Evolutionary conservation across 1,140 invertebrate species (phyloP).

Genomic region (silkworm (Bombyx mori)): ASM3026992v2 NC_085129.1:10265501-10266000

Average conservation of each 20-base stretch:
- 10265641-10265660: constrained; percentile 20
- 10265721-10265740: constrained; percentile 35
- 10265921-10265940: too few species aligned
- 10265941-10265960: too few species aligned
- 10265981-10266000: constrained; percentile 29
- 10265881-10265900: too few species aligned
- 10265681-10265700: constrained; percentile 23
- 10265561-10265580: constrained; percentile 17
- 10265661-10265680: constrained; percentile 35
- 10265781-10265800: too few species aligned
- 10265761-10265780: not conserved
- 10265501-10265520: too few species aligned
- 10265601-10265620: constrained; percentile 23
- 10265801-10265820: too few species aligned
- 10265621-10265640: constrained; percentile 31
- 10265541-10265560: too few species aligned
- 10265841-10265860: too few species aligned
- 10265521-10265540: too few species aligned
- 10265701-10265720: constrained; percentile 27
- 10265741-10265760: not conserved
- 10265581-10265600: constrained; percentile 20
- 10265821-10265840: too few species aligned
- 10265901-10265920: too few species aligned
- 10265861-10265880: too few species aligned
- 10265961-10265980: constrained; percentile 9